A percentile compares a stretch with the other conserved stretches of the same genome.
These are phyloP conservation scores for Diarsia brunnea DNA, from an alignment of 2,888 invertebrate species.

Conservation along the genomic window DNA sequence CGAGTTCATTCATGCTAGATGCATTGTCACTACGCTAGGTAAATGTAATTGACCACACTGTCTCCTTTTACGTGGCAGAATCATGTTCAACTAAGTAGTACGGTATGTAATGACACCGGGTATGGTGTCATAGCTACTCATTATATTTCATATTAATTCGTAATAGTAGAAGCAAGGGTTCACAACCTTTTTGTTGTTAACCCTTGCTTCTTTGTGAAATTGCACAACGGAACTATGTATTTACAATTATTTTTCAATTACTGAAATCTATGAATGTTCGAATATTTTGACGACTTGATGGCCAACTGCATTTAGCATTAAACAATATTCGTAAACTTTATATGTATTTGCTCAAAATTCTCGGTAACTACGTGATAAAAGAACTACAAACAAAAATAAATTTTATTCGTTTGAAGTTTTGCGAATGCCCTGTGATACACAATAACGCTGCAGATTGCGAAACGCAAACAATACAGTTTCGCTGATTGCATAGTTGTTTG, in stretches of 20 bases:
- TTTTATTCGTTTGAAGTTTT: not conserved
- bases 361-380: not conserved
- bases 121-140: constrained; percentile 19
- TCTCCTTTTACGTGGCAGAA: constrained; percentile 34
- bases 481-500: not conserved
- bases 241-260: not conserved
- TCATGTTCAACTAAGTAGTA: constrained; percentile 33
- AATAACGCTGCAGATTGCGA: not conserved
- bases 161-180: constrained; percentile 1
- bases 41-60: constrained; percentile 48
- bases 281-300: not conserved
- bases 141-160: constrained; percentile 29
- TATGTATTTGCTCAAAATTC: not conserved
- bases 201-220: not conserved
- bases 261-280: not conserved
- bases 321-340: not conserved
- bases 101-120: constrained; percentile 25
- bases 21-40: constrained; percentile 63
- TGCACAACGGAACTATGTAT: not conserved
- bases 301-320: not conserved
- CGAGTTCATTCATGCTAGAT: constrained; percentile 73
- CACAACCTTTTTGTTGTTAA: not conserved
- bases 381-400: too few species aligned
- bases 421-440: not conserved
- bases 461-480: not conserved